Conservation (phyloP, 2,888 invertebrate species). For the Drepanosiphum platanoidis region DNA sequence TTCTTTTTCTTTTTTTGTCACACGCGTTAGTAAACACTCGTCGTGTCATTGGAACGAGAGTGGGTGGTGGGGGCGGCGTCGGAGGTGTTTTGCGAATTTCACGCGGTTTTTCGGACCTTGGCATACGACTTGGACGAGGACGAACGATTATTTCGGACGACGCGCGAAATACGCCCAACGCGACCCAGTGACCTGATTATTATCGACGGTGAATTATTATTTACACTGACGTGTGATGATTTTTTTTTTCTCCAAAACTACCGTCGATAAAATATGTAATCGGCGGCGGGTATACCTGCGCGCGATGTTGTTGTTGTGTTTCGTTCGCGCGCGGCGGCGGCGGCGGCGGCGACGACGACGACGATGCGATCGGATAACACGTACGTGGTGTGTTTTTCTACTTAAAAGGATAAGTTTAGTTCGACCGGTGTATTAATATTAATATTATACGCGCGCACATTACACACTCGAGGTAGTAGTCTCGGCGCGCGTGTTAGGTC, state of each 20-base stretch:
- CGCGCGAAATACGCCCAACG: slow-evolving; percentile 26
- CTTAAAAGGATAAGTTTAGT: slow-evolving; percentile 20
- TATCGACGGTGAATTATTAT: slow-evolving; percentile 18
- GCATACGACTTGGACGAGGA: slow-evolving; percentile 3
- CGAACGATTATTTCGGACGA: background rate
- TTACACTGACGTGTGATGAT: background rate
- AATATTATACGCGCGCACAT: background rate
- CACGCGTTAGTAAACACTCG: background rate
- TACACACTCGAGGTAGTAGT: background rate
- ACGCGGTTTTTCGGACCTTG: slow-evolving; percentile 40
- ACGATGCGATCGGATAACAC: background rate
- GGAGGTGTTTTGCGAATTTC: background rate
- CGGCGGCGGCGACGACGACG: background rate
- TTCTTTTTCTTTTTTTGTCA: background rate
- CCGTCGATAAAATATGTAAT: background rate
- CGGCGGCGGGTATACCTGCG: too few species aligned
- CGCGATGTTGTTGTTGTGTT: background rate
- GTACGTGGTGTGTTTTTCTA: background rate
- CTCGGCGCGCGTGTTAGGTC: slow-evolving; percentile 35
- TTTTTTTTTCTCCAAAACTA: background rate
- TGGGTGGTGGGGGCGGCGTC: background rate
- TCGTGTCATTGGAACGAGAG: background rate
- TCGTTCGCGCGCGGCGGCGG: background rate
- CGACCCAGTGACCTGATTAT: slow-evolving; percentile 50
- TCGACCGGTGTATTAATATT: background rate